These are phyloP conservation scores for Dasysyrphus tricinctus DNA, from an alignment of 2,888 invertebrate species.

Conservation along the genomic window DNA sequence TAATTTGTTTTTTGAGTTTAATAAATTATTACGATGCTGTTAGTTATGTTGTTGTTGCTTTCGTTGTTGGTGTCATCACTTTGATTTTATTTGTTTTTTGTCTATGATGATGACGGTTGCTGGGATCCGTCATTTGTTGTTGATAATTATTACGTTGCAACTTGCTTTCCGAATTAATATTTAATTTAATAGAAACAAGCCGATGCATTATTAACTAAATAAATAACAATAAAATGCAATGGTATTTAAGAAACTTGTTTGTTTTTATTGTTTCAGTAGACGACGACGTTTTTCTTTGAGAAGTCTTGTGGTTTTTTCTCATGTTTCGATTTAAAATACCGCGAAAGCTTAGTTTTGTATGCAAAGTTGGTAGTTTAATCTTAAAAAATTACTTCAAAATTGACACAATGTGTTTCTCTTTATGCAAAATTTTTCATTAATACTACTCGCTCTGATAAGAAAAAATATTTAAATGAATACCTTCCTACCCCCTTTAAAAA, in stretches of 20 bases:
- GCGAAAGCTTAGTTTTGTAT: not conserved
- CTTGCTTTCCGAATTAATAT: conserved; percentile 77
- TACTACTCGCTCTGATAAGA: too few species aligned
- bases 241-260: conserved; percentile 1
- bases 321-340: not conserved
- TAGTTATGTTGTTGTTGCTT: not conserved
- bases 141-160: conserved; percentile 64
- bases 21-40: conserved; percentile 30
- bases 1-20: conserved; percentile 34
- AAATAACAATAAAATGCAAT: not conserved
- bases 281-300: conserved; percentile 7
- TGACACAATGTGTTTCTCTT: too few species aligned
- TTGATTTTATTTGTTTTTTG: conserved; percentile 56
- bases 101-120: conserved; percentile 44
- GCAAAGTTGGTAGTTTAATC: not conserved
- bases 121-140: conserved; percentile 59
- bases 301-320: not conserved
- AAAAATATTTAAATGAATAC: too few species aligned
- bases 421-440: too few species aligned
- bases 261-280: conserved; percentile 7
- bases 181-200: conserved; percentile 77
- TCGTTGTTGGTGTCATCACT: conserved; percentile 53
- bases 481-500: too few species aligned
- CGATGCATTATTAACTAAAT: conserved; percentile 76
- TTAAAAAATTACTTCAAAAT: not conserved